Base-by-base conservation (phyloP, 1,140 invertebrate genomes). In the Micrasema longulum region DNA sequence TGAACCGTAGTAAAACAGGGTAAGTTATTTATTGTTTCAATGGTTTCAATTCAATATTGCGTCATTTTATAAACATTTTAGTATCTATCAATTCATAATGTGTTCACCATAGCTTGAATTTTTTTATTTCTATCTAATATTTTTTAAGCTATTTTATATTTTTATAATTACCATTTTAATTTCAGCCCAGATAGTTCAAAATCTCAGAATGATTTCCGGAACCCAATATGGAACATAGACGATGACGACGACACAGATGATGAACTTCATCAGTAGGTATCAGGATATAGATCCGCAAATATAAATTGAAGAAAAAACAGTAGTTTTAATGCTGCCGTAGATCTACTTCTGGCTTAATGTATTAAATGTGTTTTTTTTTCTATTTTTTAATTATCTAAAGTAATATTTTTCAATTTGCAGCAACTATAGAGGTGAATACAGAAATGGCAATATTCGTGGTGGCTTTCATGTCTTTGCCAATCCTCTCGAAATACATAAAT, bases 401-500 rank as follows among this genome's bases (percentile, higher is more conserved):
- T n/a, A n/a, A n/a, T n/a, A n/a, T n/a, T 62, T 14, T 36, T 62
- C 11, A 14, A 7, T 14, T 63, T 63, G 18, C 20, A 63, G 57
- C 22, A n/a, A 45, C 22, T 63, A 43, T 12, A 20, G 20, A 11
- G 22, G 18, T 63, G 57, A 23, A 7, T 6, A 43, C 45, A 38
- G 57, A 26, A 45, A 10, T 9, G 43, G 47, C 52, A 55, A 43
- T 23, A n/a, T 52, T 36, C 65, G 26, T 11, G 50, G 48, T 31
- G 53, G 66, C 16, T 69, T 69, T 14, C 65, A 53, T 4, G 23
- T 53, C 18, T 67, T 79, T 47, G 72, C 71, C 0, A 77, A 79
- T 55, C 77, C 78, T 0, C 45, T 77, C 14, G 78, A 80, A 71
- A 79, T 82, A 72, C 79, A 80, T 47, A 75, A 66, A 23, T 50